phyloP scores from a whole-genome alignment of 2,888 invertebrate species.

The Ganaspis brasiliensis region DNA sequence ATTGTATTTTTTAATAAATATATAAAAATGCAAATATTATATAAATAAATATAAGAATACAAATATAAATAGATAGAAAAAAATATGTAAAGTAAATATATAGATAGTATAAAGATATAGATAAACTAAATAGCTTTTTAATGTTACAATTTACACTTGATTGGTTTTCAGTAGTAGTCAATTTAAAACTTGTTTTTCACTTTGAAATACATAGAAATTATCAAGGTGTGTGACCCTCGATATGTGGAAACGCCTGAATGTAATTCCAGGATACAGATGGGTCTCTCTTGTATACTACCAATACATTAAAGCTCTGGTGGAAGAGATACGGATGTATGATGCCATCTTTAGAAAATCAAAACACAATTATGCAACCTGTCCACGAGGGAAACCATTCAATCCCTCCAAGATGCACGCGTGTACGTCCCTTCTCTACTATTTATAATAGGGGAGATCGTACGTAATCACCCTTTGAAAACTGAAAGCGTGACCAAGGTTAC shows the following conservation, averaged over 20 bases:
- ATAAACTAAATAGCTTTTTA: too few relatives aligned
- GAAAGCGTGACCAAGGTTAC: conserved; percentile 18
- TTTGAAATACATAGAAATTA: conserved; percentile 4
- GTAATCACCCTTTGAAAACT: conserved; percentile 12
- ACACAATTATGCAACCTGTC: conserved; percentile 18
- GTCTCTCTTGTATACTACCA: conserved; percentile 37
- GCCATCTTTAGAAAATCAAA: conserved; percentile 12
- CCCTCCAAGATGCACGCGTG: conserved; percentile 18
- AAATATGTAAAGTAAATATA: too few relatives aligned
- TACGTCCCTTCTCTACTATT: conserved; percentile 3
- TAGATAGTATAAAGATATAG: too few relatives aligned
- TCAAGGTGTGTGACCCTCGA: conserved; percentile 1
- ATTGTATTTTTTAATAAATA: too few relatives aligned
- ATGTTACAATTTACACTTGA: too few relatives aligned
- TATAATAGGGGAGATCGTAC: conserved; percentile 14
- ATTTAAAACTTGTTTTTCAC: background rate
- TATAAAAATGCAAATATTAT: too few relatives aligned
- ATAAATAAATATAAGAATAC: too few relatives aligned
- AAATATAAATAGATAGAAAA: too few relatives aligned
- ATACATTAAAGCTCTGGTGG: background rate
- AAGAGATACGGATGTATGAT: background rate
- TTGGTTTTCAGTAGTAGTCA: background rate
- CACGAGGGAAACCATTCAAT: conserved; percentile 20
- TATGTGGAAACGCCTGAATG: background rate
- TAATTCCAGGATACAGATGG: conserved; percentile 16